Conservation (phyloP, 2,797 vertebrate species). For the Mastacembelus armatus region DNA sequence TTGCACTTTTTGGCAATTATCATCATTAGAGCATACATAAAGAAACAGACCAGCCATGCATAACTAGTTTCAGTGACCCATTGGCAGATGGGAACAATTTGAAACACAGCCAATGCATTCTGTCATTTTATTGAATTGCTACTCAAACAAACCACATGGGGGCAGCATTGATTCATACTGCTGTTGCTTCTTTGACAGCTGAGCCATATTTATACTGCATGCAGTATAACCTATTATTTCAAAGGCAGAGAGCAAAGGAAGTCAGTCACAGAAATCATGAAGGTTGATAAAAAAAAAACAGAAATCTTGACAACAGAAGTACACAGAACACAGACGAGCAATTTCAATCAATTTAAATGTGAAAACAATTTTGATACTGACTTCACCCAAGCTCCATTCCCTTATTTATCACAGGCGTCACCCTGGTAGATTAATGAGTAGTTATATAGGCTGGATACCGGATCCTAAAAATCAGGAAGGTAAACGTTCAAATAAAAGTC, state of each 20-base stretch:
- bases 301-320: not conserved
- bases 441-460: not conserved
- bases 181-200: not conserved
- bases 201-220: not conserved
- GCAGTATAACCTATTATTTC: constrained; percentile 1
- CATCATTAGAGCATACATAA: not conserved
- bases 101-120: not conserved
- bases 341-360: not conserved
- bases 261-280: not conserved
- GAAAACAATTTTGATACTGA: not conserved
- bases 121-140: fast-evolving
- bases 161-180: constrained; percentile 66
- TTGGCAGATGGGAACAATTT: constrained; percentile 2
- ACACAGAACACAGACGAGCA: not conserved
- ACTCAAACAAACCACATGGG: constrained; percentile 53
- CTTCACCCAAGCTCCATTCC: not conserved
- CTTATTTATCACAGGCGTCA: not conserved
- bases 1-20: not conserved
- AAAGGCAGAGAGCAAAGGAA: constrained; percentile 7
- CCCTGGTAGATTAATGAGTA: not conserved
- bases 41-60: not conserved
- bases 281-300: not conserved
- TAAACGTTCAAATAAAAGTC: constrained; percentile 16
- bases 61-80: not conserved
- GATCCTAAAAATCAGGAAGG: constrained; percentile 8